Conservation (phyloP, 2,113 vertebrate genomes). For the Charina bottae region DNA sequence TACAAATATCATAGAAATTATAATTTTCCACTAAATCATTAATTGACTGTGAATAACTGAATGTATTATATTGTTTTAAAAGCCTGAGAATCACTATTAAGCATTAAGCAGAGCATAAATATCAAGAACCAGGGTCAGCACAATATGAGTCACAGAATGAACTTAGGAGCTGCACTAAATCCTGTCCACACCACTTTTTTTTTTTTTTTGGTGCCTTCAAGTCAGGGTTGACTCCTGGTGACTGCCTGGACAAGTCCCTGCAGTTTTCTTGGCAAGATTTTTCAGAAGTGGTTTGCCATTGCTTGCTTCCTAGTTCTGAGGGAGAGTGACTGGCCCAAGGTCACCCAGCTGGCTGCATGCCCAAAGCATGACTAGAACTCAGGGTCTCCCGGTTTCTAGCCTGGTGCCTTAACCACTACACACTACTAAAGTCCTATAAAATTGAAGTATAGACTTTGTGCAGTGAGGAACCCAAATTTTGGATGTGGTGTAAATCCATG, state of each 20-base stretch:
- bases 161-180: neutral
- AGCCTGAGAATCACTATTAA: neutral
- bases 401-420: neutral
- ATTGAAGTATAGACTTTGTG: neutral
- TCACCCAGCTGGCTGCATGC: neutral
- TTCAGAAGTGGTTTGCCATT: neutral
- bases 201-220: neutral
- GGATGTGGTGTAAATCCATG: neutral
- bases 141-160: neutral
- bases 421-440: neutral
- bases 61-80: neutral
- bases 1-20: neutral
- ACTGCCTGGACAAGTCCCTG: neutral
- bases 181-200: neutral
- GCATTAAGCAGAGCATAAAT: neutral
- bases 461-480: neutral
- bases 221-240: neutral
- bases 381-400: neutral
- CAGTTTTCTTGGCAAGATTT: neutral
- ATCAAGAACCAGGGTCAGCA: neutral
- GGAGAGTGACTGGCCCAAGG: neutral
- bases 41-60: neutral
- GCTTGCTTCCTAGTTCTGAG: neutral
- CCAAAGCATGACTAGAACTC: neutral
- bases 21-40: neutral